These are phyloP conservation scores for Odontamblyopus lacepedii DNA, from an alignment of 2,797 vertebrate genomes.

Conservation along the genomic window DNA sequence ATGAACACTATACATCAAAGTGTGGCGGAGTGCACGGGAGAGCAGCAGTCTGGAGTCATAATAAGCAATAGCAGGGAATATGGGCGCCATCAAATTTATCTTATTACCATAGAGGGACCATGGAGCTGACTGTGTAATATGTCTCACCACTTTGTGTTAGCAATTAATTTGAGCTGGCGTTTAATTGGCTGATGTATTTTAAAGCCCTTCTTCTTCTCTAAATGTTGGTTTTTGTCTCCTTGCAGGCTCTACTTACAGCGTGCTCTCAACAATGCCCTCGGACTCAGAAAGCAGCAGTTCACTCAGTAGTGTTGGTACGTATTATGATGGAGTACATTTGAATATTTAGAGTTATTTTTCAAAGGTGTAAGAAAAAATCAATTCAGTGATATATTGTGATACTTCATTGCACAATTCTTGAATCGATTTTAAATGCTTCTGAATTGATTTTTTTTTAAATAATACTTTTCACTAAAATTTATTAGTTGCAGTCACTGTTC, in stretches of 20 bases:
- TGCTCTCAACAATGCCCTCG: conserved; percentile 98
- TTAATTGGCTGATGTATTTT: conserved; percentile 31
- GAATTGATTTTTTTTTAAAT: too few species aligned
- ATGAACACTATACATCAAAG: conserved; percentile 72
- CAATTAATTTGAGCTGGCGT: conserved; percentile 25
- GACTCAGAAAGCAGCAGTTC: conserved; percentile 99
- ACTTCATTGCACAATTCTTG: too few species aligned
- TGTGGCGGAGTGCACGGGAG: conserved; percentile 50
- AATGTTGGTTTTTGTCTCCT: conserved; percentile 26
- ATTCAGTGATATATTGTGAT: too few species aligned
- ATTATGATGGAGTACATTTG: conserved; percentile 10
- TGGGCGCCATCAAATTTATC: conserved; percentile 43
- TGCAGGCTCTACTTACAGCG: conserved; percentile 95
- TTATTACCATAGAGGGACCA: conserved; percentile 32
- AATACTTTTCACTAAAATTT: too few species aligned
- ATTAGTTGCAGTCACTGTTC: too few species aligned
- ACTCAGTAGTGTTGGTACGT: conserved; percentile 96
- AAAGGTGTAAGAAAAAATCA: too few species aligned
- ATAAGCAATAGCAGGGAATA: conserved; percentile 48
- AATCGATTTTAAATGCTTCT: too few species aligned
- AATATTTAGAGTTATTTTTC: background rate
- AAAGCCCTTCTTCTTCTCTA: conserved; percentile 20
- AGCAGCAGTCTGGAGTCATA: conserved; percentile 51
- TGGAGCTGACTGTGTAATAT: conserved; percentile 41
- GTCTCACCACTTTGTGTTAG: conserved; percentile 16